Evolutionary conservation across 1,140 invertebrate genomes (phyloP).

Genomic region (Apocrypta bakeri): DNA sequence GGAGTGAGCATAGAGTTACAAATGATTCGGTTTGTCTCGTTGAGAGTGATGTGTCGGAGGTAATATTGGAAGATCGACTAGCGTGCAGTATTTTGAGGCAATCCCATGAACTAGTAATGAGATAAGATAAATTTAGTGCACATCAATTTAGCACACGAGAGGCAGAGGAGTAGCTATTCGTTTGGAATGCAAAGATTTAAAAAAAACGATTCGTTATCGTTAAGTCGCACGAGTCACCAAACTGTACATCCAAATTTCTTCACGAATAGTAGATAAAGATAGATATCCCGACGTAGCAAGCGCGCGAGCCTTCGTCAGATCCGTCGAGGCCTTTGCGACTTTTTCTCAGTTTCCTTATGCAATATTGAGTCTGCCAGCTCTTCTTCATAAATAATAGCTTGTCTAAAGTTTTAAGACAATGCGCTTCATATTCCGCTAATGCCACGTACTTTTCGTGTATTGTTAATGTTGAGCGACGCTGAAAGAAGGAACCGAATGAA

Average conservation of each 20-base stretch:
- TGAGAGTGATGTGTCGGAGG: background rate
- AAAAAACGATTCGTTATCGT: no score
- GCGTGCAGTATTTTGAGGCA: background rate
- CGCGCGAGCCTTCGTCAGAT: constrained; percentile 24
- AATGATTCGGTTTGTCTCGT: background rate
- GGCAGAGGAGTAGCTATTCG: no score
- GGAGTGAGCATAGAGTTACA: background rate
- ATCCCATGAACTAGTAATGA: no score
- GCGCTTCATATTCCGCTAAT: constrained; percentile 27
- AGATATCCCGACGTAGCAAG: no score
- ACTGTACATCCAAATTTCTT: no score
- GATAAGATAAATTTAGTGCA: no score
- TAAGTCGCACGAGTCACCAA: no score
- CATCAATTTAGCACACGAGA: background rate
- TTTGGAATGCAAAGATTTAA: no score
- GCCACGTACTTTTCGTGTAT: constrained; percentile 38
- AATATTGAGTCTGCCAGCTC: background rate
- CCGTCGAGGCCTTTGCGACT: constrained; percentile 37
- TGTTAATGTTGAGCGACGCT: constrained; percentile 48
- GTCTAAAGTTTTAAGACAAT: constrained; percentile 12
- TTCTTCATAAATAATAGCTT: constrained; percentile 36
- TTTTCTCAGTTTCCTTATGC: constrained; percentile 34
- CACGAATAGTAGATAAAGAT: no score
- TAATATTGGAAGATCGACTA: background rate
- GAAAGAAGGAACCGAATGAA: background rate